Evolutionary conservation across 2,797 vertebrate genomes (phyloP).

Genomic region (Salmo trutta): DNA sequence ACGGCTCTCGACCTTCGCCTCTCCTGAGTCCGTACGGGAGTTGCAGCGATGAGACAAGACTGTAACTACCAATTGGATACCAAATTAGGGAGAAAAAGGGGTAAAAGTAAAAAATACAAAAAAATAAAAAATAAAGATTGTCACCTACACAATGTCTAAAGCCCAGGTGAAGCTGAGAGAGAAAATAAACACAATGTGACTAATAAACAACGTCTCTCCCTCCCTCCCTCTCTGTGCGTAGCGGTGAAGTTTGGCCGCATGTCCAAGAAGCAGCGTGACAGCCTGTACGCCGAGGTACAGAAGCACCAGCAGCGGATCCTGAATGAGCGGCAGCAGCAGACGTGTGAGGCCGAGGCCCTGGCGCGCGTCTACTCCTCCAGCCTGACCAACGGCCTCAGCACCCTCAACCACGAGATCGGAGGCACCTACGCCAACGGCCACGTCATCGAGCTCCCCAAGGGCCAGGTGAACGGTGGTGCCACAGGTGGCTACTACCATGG

Average conservation of each 20-base stretch:
- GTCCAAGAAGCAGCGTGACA: slow-evolving; percentile 99
- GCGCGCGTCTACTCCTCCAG: slow-evolving; percentile 91
- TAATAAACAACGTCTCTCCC: not conserved
- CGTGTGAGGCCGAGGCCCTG: slow-evolving; percentile 91
- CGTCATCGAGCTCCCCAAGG: slow-evolving; percentile 93
- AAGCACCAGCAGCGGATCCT: slow-evolving; percentile 95
- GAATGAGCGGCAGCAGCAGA: slow-evolving; percentile 95
- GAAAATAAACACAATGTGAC: no score
- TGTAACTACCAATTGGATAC: no score
- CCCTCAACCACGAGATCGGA: slow-evolving; percentile 87
- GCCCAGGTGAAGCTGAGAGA: no score
- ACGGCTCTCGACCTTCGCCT: no score
- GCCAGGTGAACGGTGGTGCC: slow-evolving; percentile 70
- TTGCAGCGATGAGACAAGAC: no score
- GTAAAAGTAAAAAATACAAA: no score
- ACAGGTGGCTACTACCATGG: slow-evolving; percentile 82
- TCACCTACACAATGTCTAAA: no score
- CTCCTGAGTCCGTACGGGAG: no score
- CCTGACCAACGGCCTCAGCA: slow-evolving; percentile 90
- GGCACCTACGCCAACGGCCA: slow-evolving; percentile 92
- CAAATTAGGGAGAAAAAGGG: no score
- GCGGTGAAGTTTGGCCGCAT: slow-evolving; percentile 99
- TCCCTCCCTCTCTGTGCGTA: slow-evolving; percentile 47
- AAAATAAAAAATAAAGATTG: no score
- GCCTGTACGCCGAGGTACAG: slow-evolving; percentile 96